Evolutionary conservation across 2,797 vertebrate genomes (phyloP).

Genomic region (Myiothlypis chrysogaster): DNA sequence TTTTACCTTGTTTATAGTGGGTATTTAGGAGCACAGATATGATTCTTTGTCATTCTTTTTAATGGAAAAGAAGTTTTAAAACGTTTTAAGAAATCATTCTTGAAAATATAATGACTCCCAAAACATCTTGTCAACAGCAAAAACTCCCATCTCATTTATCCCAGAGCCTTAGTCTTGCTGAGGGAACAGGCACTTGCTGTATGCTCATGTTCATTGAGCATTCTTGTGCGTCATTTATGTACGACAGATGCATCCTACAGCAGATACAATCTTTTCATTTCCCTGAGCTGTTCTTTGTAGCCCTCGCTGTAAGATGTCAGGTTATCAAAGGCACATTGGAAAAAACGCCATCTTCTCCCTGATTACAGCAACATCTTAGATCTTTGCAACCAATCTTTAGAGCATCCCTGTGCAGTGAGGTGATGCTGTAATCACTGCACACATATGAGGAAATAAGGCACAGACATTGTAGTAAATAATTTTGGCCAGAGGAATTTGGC

Average conservation of each 20-base stretch:
- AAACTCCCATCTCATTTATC: neutral
- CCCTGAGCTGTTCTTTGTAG: neutral
- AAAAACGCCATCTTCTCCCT: neutral
- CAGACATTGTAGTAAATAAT: neutral
- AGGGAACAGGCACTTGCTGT: neutral
- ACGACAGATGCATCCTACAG: neutral
- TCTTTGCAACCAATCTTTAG: neutral
- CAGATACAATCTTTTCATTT: constrained; percentile 31
- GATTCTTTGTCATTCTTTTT: neutral
- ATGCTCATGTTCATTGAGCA: neutral
- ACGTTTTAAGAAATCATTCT: neutral
- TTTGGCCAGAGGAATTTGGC: neutral
- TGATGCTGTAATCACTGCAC: neutral
- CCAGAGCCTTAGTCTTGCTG: neutral
- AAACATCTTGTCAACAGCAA: neutral
- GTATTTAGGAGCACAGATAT: neutral
- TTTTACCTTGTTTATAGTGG: neutral
- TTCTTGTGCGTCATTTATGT: neutral
- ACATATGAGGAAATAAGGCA: neutral
- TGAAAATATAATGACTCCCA: neutral
- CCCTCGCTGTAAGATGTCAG: neutral
- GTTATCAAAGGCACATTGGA: constrained; percentile 8
- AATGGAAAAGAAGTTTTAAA: neutral
- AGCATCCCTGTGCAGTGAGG: neutral
- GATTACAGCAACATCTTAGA: neutral